These are phyloP conservation scores for Daphoenositta chrysoptera DNA, from an alignment of 2,113 vertebrate species.

Conservation along the genomic window DNA sequence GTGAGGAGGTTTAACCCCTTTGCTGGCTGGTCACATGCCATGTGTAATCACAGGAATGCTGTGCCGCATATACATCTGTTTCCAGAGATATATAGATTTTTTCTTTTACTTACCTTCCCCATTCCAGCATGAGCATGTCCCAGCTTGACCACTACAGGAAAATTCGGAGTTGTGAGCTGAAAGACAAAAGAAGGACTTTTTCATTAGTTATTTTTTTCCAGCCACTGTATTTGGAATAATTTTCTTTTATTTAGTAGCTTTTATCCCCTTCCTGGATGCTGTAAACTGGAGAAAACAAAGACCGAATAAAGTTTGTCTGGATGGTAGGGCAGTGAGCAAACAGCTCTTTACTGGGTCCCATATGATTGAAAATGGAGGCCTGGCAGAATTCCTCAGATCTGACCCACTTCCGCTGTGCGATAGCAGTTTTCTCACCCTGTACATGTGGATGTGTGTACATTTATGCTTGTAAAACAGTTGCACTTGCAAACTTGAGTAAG, in stretches of 20 bases:
- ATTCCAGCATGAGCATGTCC: conserved; percentile 92
- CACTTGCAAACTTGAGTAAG: background rate
- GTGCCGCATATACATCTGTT: background rate
- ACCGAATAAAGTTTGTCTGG: background rate
- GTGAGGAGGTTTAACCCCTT: conserved; percentile 19
- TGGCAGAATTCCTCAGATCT: background rate
- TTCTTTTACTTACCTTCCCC: conserved; percentile 85
- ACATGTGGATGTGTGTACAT: background rate
- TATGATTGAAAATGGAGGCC: background rate
- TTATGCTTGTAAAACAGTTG: background rate
- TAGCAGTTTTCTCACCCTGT: background rate
- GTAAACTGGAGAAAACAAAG: background rate
- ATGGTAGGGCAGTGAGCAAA: background rate
- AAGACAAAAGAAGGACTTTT: conserved; percentile 51
- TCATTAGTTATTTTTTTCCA: background rate
- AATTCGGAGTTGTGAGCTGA: conserved; percentile 82
- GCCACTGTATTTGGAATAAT: background rate
- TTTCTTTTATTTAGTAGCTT: background rate
- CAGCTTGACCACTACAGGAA: conserved; percentile 91
- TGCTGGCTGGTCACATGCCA: background rate
- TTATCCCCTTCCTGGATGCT: background rate
- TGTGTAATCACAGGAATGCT: background rate
- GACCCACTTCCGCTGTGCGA: background rate
- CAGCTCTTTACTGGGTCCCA: background rate
- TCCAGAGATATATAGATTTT: background rate